phyloP scores from a whole-genome alignment of 2,113 vertebrate genomes.

The Limnothrissa miodon region DNA sequence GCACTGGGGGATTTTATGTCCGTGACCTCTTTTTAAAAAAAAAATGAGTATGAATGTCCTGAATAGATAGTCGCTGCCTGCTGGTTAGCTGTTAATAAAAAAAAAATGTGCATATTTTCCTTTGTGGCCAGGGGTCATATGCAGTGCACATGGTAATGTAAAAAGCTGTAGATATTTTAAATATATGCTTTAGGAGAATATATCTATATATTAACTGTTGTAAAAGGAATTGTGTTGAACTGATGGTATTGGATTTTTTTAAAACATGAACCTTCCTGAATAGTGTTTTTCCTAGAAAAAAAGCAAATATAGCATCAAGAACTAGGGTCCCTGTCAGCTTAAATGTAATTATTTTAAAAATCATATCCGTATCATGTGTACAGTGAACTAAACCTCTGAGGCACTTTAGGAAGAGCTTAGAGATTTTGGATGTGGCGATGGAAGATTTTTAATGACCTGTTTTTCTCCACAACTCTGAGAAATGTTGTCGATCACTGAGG shows the following conservation, averaged over 20 bases:
- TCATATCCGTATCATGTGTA: background rate
- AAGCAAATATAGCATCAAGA: background rate
- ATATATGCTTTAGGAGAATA: background rate
- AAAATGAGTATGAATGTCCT: background rate
- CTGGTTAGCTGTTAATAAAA: background rate
- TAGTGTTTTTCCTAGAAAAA: background rate
- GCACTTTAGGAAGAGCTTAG: background rate
- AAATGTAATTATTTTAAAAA: background rate
- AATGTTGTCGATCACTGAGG: slow-evolving; percentile 49
- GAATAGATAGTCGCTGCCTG: background rate
- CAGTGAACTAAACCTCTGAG: background rate
- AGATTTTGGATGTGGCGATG: background rate
- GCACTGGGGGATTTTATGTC: slow-evolving; percentile 32
- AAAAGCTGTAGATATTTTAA: background rate
- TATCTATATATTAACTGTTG: background rate
- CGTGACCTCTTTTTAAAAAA: background rate
- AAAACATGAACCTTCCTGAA: background rate
- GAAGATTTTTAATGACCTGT: slow-evolving; percentile 43
- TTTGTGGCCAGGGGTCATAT: background rate
- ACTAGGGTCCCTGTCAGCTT: background rate
- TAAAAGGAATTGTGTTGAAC: background rate
- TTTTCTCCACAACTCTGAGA: slow-evolving; percentile 42
- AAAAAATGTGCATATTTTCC: background rate
- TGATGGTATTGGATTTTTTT: background rate
- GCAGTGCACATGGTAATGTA: background rate